Conservation (phyloP, 2,888 invertebrate genomes). For the Tachina fera region DNA sequence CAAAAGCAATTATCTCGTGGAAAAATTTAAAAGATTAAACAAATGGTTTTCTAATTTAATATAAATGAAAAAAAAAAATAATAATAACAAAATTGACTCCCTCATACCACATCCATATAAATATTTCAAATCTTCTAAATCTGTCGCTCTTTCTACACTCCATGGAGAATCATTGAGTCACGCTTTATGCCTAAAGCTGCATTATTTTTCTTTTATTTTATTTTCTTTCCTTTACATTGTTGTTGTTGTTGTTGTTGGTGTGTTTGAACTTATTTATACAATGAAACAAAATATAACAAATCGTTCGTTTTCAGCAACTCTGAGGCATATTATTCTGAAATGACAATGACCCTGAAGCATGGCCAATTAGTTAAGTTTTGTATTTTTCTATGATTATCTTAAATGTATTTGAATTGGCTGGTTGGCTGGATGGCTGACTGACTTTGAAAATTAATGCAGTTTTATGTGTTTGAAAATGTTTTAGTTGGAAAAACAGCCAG, state of each 20-base stretch:
- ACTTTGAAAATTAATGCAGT: not conserved
- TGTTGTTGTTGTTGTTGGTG: conserved; percentile 21
- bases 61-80: conserved; percentile 3
- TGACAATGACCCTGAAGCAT: conserved; percentile 81
- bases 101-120: conserved; percentile 11
- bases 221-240: conserved; percentile 6
- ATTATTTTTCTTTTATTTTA: conserved; percentile 31
- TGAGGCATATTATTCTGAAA: conserved; percentile 57
- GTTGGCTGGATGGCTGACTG: conserved; percentile 9
- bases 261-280: conserved; percentile 38
- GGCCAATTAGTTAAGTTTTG: conserved; percentile 79
- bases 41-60: not conserved
- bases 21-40: not conserved
- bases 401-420: conserved; percentile 34
- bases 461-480: conserved; percentile 16
- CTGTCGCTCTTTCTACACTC: conserved; percentile 39
- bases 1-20: not conserved
- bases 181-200: conserved; percentile 64
- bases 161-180: conserved; percentile 64
- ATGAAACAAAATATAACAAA: conserved; percentile 58
- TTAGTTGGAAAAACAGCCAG: conserved; percentile 7
- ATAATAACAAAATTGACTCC: conserved; percentile 11
- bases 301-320: conserved; percentile 58
- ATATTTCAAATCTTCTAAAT: conserved; percentile 44
- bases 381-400: conserved; percentile 69